A percentile compares a stretch with the other conserved stretches of the same genome.
Evolutionary conservation across 2,888 invertebrate genomes (phyloP).

Genomic region (Anthoptus insignis): DNA sequence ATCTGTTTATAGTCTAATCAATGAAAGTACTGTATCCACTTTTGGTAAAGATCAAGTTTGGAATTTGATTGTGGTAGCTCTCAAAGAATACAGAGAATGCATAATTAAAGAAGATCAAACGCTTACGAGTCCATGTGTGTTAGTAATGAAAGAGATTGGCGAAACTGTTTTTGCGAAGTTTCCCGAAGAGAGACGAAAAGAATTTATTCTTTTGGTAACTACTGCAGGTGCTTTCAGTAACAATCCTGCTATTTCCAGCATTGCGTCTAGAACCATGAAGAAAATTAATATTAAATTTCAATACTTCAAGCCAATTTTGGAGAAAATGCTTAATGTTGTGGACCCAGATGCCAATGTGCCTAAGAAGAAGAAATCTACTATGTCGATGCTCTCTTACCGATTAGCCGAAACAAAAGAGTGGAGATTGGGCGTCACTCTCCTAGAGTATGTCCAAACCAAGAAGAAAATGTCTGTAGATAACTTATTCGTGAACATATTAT

Average conservation of each 20-base stretch:
- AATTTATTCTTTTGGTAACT: slow-evolving; percentile 83
- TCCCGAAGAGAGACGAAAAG: slow-evolving; percentile 74
- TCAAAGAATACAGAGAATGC: slow-evolving; percentile 84
- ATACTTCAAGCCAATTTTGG: slow-evolving; percentile 87
- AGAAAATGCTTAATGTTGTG: slow-evolving; percentile 85
- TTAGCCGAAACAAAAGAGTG: slow-evolving; percentile 90
- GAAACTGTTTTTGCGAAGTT: slow-evolving; percentile 84
- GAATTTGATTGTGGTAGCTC: slow-evolving; percentile 84
- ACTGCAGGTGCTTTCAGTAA: slow-evolving; percentile 86
- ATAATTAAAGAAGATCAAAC: slow-evolving; percentile 68
- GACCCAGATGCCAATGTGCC: slow-evolving; percentile 69
- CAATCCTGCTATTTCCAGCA: slow-evolving; percentile 87
- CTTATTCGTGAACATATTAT: slow-evolving; percentile 90
- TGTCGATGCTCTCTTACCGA: slow-evolving; percentile 85
- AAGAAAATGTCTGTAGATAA: slow-evolving; percentile 91
- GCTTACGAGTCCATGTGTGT: slow-evolving; percentile 72
- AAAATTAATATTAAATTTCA: slow-evolving; percentile 88
- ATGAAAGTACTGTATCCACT: slow-evolving; percentile 77
- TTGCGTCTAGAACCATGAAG: slow-evolving; percentile 89
- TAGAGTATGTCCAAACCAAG: slow-evolving; percentile 96
- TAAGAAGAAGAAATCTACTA: slow-evolving; percentile 75
- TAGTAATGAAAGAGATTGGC: slow-evolving; percentile 87
- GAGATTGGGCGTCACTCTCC: slow-evolving; percentile 92
- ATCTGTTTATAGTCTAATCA: slow-evolving; percentile 85
- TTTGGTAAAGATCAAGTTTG: slow-evolving; percentile 80